Evolutionary conservation across 2,113 vertebrate genomes (phyloP), one percentile per base, ranked within the genome.

Genomic region (Ascaphus truei): DNA sequence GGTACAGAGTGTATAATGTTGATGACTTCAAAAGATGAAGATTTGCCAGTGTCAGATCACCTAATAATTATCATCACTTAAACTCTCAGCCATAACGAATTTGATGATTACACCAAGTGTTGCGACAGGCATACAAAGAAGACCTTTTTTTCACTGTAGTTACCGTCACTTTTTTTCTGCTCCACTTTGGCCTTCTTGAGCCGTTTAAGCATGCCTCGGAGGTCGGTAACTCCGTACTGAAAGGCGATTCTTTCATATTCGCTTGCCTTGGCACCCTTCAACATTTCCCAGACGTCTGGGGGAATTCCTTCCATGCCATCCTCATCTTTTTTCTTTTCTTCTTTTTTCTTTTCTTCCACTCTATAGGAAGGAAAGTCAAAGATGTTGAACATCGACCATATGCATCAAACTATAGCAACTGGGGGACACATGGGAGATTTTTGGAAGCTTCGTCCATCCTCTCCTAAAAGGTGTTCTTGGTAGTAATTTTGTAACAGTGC

Each of bases 211-310:
- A 98, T 88, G 72, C 95, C 95, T 1, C 93, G 85, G 27, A 98
- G 91, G 84, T 98, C 95, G 0, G 95, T 98, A 81, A 96, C 93
- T 68, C 95, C 95, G 0, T 96, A 94, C 80, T 98, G 79, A 48
- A 98, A 96, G 71, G 94, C 94, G 1, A 98, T 96, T 72, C 85
- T 92, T 87, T 98, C 95, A 0, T 91, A 96, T 77, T 98, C 95
- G 2, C 94, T 95, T 56, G 95, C 93, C 77, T 92, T 95, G 0
- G 95, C 95, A 0, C 71, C 84, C 78, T 96, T 93, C 57, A 98
- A 73, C 77, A 96, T 92, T 8, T 93, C 91, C 77, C 94, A 91
- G 13, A 96, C 93, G 1, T 96, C 93, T 0, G 87, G 86, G 0
- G 86, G 86, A 31, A 86, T 83, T 37, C 88, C 85, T 0, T 95